Base-by-base conservation (phyloP, 2,797 vertebrate species). In the Ispidina picta region DNA sequence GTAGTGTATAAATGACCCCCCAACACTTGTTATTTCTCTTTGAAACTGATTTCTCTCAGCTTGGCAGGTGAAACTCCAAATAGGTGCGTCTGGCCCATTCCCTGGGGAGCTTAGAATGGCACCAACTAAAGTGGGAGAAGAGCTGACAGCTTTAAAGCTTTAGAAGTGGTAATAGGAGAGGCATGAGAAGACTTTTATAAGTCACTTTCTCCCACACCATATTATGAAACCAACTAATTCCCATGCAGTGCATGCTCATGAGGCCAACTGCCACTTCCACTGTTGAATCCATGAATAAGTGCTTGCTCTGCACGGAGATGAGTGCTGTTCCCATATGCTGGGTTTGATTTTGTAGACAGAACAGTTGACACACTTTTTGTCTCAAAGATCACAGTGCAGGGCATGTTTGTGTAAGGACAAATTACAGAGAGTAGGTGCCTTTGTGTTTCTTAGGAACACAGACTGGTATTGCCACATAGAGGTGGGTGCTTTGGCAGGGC, bases 61-160 rank as follows among this genome's bases (percentile, higher is more conserved):
- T 95, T 97, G 96, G 93, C 95, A 95, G 95, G 92, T 96, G 92
- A 95, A 92, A 78, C 82, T 95, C 94, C 89, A 91, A 89, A 78
- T 90, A 96, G 93, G 92, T 96, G 93, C 2, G 63, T 81, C 92
- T 95, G 89, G 58, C 88, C 94, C 66, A 0, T 94, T 94, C 96
- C 93, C 86, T n/a, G 59, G 82, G 74, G 95, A 94, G 64, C 73
- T 92, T 55, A 89, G 83, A 92, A 84, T 68, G 91, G 93, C 82
- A 79, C 93, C 6, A n/a, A 31, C 95, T 95, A 92, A 97, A 96
- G 89, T 93, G 93, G 95, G 88, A 95, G 95, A 95, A 92, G 93
- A 96, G 86, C 89, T 96, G 96, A 96, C 96, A 95, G 96, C 94
- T 96, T 95, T 96, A 92, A 96, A 96, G 96, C 94, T 95, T 97